Percentiles rank a stretch among this genome's conserved stretches.
Evolutionary conservation across 2,797 vertebrate genomes (phyloP).

Genomic region (Cuniculus paca): DNA sequence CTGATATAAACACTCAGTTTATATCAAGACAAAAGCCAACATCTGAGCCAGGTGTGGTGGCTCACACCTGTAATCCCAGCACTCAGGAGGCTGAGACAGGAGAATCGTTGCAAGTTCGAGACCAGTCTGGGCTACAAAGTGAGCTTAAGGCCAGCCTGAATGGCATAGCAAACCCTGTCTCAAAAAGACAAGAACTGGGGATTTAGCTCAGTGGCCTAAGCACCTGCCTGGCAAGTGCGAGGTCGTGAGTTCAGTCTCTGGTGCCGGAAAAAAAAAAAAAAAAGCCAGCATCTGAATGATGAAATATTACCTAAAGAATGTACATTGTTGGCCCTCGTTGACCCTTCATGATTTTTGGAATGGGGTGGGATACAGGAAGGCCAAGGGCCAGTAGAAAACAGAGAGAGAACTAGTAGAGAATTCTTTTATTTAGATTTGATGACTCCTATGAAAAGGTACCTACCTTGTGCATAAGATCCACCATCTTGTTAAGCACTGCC

Average conservation of each 20-base stretch:
- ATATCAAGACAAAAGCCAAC: not conserved
- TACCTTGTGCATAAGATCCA: not conserved
- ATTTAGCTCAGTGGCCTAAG: too few species aligned
- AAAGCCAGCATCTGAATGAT: conserved; percentile 17
- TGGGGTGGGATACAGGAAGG: not conserved
- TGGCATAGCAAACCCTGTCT: too few species aligned
- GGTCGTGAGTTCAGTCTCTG: too few species aligned
- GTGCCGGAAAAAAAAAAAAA: too few species aligned
- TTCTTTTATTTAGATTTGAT: conserved; percentile 48
- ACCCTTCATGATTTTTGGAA: conserved; percentile 10
- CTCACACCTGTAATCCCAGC: too few species aligned
- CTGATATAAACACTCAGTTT: conserved; percentile 6
- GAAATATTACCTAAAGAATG: not conserved
- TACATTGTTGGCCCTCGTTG: not conserved
- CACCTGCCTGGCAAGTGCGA: too few species aligned
- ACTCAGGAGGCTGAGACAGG: too few species aligned
- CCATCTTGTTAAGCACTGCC: conserved; percentile 52
- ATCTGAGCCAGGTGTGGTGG: too few species aligned
- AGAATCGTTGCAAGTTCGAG: too few species aligned
- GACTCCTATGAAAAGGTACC: not conserved
- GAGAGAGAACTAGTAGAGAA: not conserved
- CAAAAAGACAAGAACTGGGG: too few species aligned
- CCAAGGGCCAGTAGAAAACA: not conserved
- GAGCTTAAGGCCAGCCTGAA: too few species aligned
- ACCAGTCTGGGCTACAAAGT: too few species aligned